Base-by-base conservation (phyloP, 2,113 vertebrate species). In the Rhodinocichla rosea region DNA sequence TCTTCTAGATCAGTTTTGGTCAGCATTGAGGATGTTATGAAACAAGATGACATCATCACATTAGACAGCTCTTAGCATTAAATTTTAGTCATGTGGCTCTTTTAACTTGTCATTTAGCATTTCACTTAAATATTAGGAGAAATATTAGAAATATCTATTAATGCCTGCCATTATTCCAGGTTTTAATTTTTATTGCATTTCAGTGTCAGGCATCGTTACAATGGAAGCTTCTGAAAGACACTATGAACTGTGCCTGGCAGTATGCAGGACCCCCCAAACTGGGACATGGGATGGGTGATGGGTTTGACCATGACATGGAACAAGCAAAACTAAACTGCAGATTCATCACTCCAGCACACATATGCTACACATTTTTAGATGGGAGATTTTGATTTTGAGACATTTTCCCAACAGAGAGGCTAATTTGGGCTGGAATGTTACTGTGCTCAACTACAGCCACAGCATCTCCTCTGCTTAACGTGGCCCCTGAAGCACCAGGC, bases 201-300 rank as follows among this genome's bases (percentile, higher is more conserved):
- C 50, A 76, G 50, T 45, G 62, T 28, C 39, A 23, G 12, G 53
- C 49, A 79, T 39, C 23, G 6, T 9, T 76, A 78, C 65, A 60
- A 62, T 73, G 47, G 45, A 94, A 74, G 68, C 59, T 73, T 86
- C 86, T 35, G 24, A 56, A 83, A 68, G 62, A 79, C 1, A 2
- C 1, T 70, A 40, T 53, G 59, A 55, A 24, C n/a, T 30, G 62
- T 57, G 50, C 55, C 57, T 53, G 16, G 49, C 77, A 84, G 26
- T 3, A 6, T 68, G 49, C 37, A 82, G 77, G 70, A 68, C 23
- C 32, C 49, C 73, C 65, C 62, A 62, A 18, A 52, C 6, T 50
- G 62, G 27, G 45, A 70, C 0, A 0, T 15, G n/a, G 42, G 59
- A 83, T 1, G 1, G 52, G 49, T 3, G 0, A 33, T 19, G 47